Percentiles rank a stretch among this genome's conserved stretches.
These are phyloP conservation scores for Mastigias papua DNA, from an alignment of 30 jellyfish, hydroid and myxozoan species.

Conservation along the genomic window DNA sequence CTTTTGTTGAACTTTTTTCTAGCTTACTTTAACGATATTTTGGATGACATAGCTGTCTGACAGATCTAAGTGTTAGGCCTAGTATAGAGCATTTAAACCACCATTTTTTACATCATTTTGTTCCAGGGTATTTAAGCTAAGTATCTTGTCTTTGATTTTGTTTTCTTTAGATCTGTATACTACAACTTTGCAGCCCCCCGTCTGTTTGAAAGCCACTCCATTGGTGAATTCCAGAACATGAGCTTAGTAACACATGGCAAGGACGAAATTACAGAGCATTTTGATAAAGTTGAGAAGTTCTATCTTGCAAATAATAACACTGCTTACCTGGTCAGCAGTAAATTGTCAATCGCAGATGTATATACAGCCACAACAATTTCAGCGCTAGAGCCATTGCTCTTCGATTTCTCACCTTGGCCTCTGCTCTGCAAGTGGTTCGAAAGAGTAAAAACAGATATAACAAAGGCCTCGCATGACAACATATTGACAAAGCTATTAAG, in stretches of 20 bases:
- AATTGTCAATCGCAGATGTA: slow-evolving; percentile 66
- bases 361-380: slow-evolving; percentile 37
- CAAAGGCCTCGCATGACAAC: slow-evolving; percentile 36
- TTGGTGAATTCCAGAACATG: slow-evolving; percentile 65
- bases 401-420: slow-evolving; percentile 76
- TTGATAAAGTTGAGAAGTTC: slow-evolving; percentile 42
- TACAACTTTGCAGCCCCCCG: slow-evolving; percentile 68
- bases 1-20: too few species aligned
- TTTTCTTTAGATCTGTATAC: slow-evolving; percentile 45
- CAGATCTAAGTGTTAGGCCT: too few species aligned
- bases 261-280: slow-evolving; percentile 56
- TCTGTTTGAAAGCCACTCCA: slow-evolving; percentile 54
- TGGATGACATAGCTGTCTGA: too few species aligned
- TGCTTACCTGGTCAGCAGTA: slow-evolving; percentile 12
- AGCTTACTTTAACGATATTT: too few species aligned
- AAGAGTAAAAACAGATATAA: slow-evolving; percentile 36
- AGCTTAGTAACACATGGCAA: slow-evolving; percentile 59
- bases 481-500: slow-evolving; percentile 2
- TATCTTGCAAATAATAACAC: slow-evolving; percentile 19
- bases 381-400: slow-evolving; percentile 45
- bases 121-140: background rate
- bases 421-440: slow-evolving; percentile 69
- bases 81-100: too few species aligned
- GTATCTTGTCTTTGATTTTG: background rate
- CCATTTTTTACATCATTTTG: too few species aligned